These are phyloP conservation scores for Troilus luridus DNA, from an alignment of 2,888 invertebrate species.

Conservation along the genomic window DNA sequence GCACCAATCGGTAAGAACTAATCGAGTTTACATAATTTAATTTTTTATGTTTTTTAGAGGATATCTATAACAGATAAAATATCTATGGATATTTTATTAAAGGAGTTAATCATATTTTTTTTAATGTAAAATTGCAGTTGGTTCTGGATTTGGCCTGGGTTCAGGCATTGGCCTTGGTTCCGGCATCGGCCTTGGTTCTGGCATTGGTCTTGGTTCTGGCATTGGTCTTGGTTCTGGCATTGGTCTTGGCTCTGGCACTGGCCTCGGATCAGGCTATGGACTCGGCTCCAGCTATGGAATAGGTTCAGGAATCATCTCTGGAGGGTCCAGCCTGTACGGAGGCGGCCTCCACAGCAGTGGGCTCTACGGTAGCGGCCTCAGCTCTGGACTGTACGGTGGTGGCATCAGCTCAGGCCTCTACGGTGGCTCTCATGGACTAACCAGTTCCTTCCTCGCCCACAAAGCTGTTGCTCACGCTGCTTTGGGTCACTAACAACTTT, in stretches of 20 bases:
- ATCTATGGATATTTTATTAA: too few species aligned
- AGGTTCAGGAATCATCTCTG: conserved; percentile 29
- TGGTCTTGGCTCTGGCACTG: conserved; percentile 12
- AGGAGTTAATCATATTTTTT: background rate
- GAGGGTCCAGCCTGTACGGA: conserved; percentile 14
- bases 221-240: background rate
- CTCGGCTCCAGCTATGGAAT: background rate
- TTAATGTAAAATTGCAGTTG: background rate
- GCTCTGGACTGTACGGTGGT: background rate
- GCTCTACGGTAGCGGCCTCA: conserved; percentile 4
- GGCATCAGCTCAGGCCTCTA: background rate
- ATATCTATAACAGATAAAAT: too few species aligned
- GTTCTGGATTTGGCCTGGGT: background rate
- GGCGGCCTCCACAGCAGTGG: background rate
- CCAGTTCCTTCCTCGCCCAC: conserved; percentile 12
- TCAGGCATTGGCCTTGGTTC: background rate
- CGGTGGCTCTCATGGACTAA: background rate
- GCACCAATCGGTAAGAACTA: conserved; percentile 41
- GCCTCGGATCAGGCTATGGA: background rate
- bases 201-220: background rate
- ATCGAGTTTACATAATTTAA: background rate
- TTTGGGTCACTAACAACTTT: background rate
- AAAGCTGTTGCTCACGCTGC: conserved; percentile 45
- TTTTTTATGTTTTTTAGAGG: too few species aligned
- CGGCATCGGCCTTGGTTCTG: conserved; percentile 27